phyloP scores from a whole-genome alignment of 1,140 invertebrate genomes.

The Drosophila bocki region DNA sequence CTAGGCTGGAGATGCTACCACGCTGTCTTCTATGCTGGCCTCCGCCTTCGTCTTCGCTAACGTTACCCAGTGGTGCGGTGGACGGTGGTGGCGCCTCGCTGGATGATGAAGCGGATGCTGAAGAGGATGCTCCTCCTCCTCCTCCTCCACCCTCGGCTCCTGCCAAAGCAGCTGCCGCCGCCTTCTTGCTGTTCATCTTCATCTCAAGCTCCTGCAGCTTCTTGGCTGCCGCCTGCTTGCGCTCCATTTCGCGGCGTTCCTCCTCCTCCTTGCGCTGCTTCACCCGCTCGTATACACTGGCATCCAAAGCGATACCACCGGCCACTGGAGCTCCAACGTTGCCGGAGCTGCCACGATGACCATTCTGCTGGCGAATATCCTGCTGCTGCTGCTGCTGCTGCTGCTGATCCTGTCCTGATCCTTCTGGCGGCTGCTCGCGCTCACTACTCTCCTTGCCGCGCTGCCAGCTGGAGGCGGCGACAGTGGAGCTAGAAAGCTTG shows the following conservation, averaged over 20 bases:
- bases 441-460: constrained; percentile 84
- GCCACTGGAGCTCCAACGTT: constrained; percentile 46
- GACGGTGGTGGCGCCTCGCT: constrained; percentile 18
- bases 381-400: too few species aligned
- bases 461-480: constrained; percentile 59
- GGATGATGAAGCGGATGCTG: background rate
- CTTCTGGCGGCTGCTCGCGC: constrained; percentile 73
- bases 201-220: constrained; percentile 89
- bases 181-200: constrained; percentile 87
- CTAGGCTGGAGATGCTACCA: constrained; percentile 64
- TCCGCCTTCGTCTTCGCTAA: constrained; percentile 58
- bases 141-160: background rate
- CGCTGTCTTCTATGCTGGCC: constrained; percentile 61
- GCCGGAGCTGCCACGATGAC: constrained; percentile 73
- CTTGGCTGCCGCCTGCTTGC: constrained; percentile 87
- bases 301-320: constrained; percentile 75
- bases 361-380: constrained; percentile 78
- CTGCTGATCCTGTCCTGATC: constrained; percentile 39
- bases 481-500: constrained; percentile 47
- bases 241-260: constrained; percentile 89
- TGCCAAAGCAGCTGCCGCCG: constrained; percentile 69
- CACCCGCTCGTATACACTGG: constrained; percentile 87
- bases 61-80: constrained; percentile 41
- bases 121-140: background rate
- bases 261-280: constrained; percentile 90